A percentile compares a stretch with the other conserved stretches of the same genome.
Conservation (phyloP, 2,888 invertebrate species). For the Tethea ocularis region DNA sequence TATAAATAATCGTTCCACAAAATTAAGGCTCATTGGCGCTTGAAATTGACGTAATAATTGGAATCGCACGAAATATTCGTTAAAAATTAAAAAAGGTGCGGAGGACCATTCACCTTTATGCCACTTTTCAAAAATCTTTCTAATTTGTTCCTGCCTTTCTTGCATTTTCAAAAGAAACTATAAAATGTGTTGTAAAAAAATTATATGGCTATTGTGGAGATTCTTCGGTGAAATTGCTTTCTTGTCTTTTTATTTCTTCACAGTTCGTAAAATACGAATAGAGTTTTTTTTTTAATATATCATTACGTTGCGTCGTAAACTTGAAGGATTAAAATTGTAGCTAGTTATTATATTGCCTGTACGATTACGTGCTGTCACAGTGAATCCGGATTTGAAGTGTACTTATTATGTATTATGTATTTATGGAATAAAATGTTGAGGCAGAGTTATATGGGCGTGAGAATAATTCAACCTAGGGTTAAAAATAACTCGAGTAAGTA, state of each 20-base stretch:
- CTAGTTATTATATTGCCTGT: not conserved
- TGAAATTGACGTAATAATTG: no score
- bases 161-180: not conserved
- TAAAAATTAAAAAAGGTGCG: no score
- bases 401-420: no score
- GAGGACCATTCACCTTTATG: no score
- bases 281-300: not conserved
- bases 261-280: conserved; percentile 3
- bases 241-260: conserved; percentile 3
- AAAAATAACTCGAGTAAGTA: not conserved
- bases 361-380: not conserved
- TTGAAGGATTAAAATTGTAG: conserved; percentile 2
- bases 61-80: no score
- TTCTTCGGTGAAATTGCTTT: conserved; percentile 3
- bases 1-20: no score
- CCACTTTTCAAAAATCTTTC: no score
- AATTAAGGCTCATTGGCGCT: no score
- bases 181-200: not conserved
- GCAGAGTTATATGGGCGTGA: not conserved
- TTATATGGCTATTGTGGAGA: not conserved
- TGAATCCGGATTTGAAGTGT: not conserved
- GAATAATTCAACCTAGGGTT: not conserved
- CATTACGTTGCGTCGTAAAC: not conserved
- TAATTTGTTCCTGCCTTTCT: no score
- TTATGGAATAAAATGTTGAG: not conserved